Base-by-base conservation (phyloP, 2,113 vertebrate genomes). In the Leptodactylus fuscus region DNA sequence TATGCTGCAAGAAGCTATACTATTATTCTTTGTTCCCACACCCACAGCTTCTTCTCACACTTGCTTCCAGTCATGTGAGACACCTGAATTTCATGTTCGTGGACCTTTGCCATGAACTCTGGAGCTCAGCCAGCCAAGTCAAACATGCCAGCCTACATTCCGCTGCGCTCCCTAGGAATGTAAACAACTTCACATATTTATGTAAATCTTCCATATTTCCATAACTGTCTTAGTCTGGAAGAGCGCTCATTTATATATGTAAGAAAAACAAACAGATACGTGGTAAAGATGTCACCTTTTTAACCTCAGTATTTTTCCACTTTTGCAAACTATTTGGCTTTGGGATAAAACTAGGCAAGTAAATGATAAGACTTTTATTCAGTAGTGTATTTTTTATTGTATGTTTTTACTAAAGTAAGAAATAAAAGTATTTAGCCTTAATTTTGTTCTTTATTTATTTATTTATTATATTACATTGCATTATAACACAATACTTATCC, bases 61-160 rank as follows among this genome's bases (percentile, higher is more conserved):
- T 46, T 32, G 20, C 15, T 27, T 65, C n/a, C 20, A 81, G 27
- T 16, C 55, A 81, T 70, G n/a, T 51, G 24, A 81, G 29, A 34
- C 65, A 81, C 62, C 62, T 81, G 41, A 81, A 34, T 70, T 81
- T n/a, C 80, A 65, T 81, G 44, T 81, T 70, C 27, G 3, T 34
- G 41, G 65, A 70, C 62, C 29, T 69, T 38, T 36, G 60, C 44
- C 51, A 65, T 48, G 38, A 22, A 49, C 38, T 34, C 62, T 81
- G 27, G 51, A 41, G 36, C 58, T 29, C 5, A 69, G 62, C 80
- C 80, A 5, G 15, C 62, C 16, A 49, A 69, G 62, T 70, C 29
- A 69, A 70, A 81, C 44, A 81, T 70, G 3, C 15, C 4, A 44
- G 20, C 27, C 20, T 34, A 81, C 67, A 69, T 20, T 69, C 22